These are phyloP conservation scores for Cydia strobilella DNA, from an alignment of 1,140 invertebrate species.

Conservation along the genomic window DNA sequence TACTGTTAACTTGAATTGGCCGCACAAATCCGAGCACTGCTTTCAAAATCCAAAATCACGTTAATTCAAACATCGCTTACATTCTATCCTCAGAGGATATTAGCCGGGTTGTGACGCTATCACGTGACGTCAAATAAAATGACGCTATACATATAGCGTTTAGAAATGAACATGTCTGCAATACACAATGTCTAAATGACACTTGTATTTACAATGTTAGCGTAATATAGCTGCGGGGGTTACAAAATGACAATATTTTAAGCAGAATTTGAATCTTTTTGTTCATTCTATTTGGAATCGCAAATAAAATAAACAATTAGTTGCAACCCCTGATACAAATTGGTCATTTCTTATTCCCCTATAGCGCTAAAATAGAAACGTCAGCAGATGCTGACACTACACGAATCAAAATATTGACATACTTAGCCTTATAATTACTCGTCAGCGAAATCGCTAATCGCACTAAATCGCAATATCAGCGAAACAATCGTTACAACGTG, in stretches of 20 bases:
- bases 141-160: background rate
- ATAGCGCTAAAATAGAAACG: background rate
- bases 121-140: background rate
- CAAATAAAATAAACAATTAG: too few species aligned
- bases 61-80: conserved; percentile 3
- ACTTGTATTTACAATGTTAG: too few species aligned
- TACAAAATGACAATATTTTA: too few species aligned
- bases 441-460: background rate
- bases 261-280: too few species aligned
- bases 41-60: conserved; percentile 55
- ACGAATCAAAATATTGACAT: background rate
- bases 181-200: background rate
- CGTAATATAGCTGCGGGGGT: too few species aligned
- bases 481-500: background rate
- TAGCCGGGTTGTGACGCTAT: background rate
- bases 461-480: background rate
- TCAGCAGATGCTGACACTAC: background rate
- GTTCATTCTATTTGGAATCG: too few species aligned
- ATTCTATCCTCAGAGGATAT: background rate
- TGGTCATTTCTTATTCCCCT: background rate
- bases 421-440: background rate
- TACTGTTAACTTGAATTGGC: conserved; percentile 57
- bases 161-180: background rate
- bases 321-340: too few species aligned
- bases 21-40: conserved; percentile 67